Evolutionary conservation across 2,888 invertebrate genomes (phyloP), one percentile per base, ranked within the genome.

Genomic region (Eurois occulta): DNA sequence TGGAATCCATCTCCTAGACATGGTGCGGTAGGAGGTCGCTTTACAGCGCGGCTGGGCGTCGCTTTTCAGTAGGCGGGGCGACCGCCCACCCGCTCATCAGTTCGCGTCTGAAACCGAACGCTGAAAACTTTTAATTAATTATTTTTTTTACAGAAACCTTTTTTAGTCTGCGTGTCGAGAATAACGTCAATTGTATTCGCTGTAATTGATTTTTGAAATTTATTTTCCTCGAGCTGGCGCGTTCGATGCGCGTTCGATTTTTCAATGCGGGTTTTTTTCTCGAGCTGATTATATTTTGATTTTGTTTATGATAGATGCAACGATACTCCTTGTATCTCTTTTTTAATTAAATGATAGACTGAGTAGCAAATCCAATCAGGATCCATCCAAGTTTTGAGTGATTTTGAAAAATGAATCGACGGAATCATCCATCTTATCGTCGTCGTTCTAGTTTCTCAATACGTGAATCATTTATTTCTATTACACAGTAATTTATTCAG

Each of bases 21-120:
- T 78, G 78, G 84, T 81, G 24, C 73, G 83, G 94, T 92, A 93
- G 95, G 96, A 94, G 95, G 95, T 93, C 95, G 94, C 96, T 96
- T 70, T 93, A 92, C 80, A 96, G 96, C 94, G 93, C 68, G 58
- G 72, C 91, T 94, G 96, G 96, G 96, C 96, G 96, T 94, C 96
- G 92, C 96, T 95, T 68, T 92, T 89, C 90, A 96, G 95, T 87
- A 93, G 94, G 95, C 94, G 94, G 91, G 90, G 88, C 87, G 89
- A 91, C 93, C 94, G 94, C 93, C 94, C 92, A 93, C 89, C 72
- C 94, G 91, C 91, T 93, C 90, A 93, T 93, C 90, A 94, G 90
- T 71, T 24, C 77, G 86, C 81, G 88, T 83, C 78, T 90, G 88
- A 90, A 84, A 89, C 84, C 83, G 71, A 55, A 52, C 84, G 67